These are phyloP conservation scores for Emys orbicularis DNA, from an alignment of 2,797 vertebrate species.

Conservation along the genomic window DNA sequence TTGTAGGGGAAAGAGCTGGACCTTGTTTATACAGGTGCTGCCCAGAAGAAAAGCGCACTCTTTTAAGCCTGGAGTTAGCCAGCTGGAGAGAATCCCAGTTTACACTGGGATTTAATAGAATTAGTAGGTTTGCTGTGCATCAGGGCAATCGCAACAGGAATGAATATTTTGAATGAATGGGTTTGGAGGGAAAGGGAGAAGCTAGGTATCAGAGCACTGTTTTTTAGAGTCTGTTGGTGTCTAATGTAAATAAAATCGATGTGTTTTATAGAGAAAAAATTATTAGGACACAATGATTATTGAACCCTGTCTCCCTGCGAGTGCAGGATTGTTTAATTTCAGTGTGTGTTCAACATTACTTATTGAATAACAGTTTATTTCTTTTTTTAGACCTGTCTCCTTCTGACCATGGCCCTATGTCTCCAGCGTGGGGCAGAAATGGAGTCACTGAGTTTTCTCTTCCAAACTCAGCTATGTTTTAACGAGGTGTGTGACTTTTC, in stretches of 20 bases:
- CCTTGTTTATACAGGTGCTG: background rate
- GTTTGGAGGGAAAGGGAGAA: background rate
- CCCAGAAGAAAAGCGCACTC: fast-evolving
- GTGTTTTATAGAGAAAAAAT: too few relatives aligned
- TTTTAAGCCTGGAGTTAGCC: background rate
- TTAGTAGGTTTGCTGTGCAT: background rate
- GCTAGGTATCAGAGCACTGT: background rate
- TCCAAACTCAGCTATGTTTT: background rate
- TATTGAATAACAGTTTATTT: too few relatives aligned
- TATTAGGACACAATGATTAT: too few relatives aligned
- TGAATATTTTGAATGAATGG: background rate
- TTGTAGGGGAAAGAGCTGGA: conserved; percentile 10
- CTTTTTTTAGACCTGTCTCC: too few relatives aligned
- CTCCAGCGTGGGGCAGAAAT: background rate
- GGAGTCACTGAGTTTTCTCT: background rate
- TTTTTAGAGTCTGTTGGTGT: background rate
- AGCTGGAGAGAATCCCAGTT: background rate
- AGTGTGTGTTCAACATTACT: too few relatives aligned
- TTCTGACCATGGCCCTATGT: too few relatives aligned
- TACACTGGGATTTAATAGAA: background rate
- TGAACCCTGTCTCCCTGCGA: too few relatives aligned
- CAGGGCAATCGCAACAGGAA: background rate
- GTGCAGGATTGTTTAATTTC: too few relatives aligned
- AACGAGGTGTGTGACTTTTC: background rate
- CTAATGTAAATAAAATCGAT: background rate